A percentile compares a stretch with the other conserved stretches of the same genome.
These are phyloP conservation scores for Sander lucioperca DNA, from an alignment of 2,113 vertebrate genomes.

Conservation along the genomic window DNA sequence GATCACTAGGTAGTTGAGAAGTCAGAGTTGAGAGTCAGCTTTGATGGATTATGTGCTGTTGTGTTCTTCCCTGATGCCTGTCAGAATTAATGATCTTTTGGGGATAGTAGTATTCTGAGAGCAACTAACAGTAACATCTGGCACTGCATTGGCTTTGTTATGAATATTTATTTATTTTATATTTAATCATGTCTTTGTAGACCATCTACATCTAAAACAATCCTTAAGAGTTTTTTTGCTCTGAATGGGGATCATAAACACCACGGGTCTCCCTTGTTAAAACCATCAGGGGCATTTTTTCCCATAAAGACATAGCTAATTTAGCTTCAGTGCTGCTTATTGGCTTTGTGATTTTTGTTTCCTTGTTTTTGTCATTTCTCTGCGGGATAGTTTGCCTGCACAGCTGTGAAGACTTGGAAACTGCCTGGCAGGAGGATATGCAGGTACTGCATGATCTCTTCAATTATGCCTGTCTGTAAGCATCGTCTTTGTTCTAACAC, in stretches of 20 bases:
- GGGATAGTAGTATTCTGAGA: slow-evolving; percentile 59
- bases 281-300: slow-evolving; percentile 76
- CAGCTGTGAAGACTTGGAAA: slow-evolving; percentile 79
- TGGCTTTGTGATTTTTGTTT: slow-evolving; percentile 74
- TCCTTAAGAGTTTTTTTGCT: slow-evolving; percentile 55
- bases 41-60: slow-evolving; percentile 68
- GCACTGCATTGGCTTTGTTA: slow-evolving; percentile 57
- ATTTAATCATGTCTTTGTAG: slow-evolving; percentile 73
- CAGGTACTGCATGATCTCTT: slow-evolving; percentile 75
- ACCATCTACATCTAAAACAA: slow-evolving; percentile 54
- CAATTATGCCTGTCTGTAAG: slow-evolving; percentile 72
- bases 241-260: slow-evolving; percentile 68
- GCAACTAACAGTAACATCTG: slow-evolving; percentile 76
- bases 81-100: slow-evolving; percentile 62
- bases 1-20: slow-evolving; percentile 48
- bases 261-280: slow-evolving; percentile 71
- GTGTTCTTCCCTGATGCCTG: slow-evolving; percentile 55
- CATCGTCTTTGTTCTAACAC: slow-evolving; percentile 71
- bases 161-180: slow-evolving; percentile 72
- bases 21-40: too few species aligned
- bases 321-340: slow-evolving; percentile 71
- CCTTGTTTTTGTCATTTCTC: slow-evolving; percentile 71
- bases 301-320: slow-evolving; percentile 79
- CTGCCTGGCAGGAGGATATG: slow-evolving; percentile 67
- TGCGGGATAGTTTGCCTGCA: slow-evolving; percentile 67